Evolutionary conservation across 2,797 vertebrate genomes (phyloP).

Genomic region (Dromococcyx pavoninus): DNA sequence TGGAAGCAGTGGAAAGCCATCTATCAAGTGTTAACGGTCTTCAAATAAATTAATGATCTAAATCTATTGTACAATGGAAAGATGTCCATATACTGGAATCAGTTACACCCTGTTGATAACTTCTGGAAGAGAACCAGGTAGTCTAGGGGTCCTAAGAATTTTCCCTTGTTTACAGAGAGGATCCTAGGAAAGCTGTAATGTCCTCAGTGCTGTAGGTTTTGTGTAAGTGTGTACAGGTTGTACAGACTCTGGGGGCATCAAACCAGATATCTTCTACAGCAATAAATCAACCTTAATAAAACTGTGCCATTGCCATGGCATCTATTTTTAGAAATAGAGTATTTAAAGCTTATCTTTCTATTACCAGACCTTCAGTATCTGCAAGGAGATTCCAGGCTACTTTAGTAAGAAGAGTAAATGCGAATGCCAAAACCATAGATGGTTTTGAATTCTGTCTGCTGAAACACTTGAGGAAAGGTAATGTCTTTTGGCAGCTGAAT

Average conservation of each 20-base stretch:
- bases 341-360: background rate
- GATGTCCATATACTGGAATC: background rate
- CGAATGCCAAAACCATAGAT: background rate
- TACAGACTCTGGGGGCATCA: background rate
- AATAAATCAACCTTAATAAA: background rate
- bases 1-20: background rate
- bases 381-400: background rate
- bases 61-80: background rate
- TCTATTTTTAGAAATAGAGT: background rate
- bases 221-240: background rate
- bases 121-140: background rate
- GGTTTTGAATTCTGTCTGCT: background rate
- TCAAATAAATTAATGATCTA: background rate
- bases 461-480: background rate
- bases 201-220: background rate
- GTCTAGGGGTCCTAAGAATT: background rate
- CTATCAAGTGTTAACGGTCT: background rate
- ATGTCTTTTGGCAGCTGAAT: constrained; percentile 1
- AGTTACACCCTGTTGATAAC: background rate
- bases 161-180: background rate
- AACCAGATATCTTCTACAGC: background rate
- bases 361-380: background rate
- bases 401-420: background rate
- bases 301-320: background rate
- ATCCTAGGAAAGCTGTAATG: background rate